Evolutionary conservation across 2,888 invertebrate species (phyloP).

Genomic region (Drosophila stalkeri): DNA sequence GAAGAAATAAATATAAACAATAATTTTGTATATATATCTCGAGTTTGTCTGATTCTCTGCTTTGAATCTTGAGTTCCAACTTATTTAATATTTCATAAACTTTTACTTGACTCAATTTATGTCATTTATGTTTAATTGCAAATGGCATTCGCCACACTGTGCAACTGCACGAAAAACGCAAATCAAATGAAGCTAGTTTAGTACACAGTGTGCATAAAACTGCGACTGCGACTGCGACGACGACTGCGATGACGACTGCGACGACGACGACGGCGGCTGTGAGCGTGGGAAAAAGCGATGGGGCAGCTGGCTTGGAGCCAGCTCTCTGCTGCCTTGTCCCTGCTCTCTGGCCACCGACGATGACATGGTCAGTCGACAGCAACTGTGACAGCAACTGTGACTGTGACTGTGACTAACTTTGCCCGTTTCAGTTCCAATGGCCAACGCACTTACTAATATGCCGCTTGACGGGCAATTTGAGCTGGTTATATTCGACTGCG

Average conservation of each 20-base stretch:
- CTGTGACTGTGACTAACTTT: constrained; percentile 13
- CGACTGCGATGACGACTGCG: constrained; percentile 6
- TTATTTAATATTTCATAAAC: background rate
- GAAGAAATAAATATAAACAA: too few species aligned
- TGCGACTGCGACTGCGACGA: constrained; percentile 31
- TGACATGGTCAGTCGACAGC: constrained; percentile 20
- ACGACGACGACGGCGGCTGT: constrained; percentile 23
- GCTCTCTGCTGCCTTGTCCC: constrained; percentile 22
- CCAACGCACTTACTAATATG: constrained; percentile 66
- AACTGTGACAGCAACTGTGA: constrained; percentile 6
- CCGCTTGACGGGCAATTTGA: constrained; percentile 13
- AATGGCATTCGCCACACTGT: constrained; percentile 49
- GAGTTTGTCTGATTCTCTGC: background rate
- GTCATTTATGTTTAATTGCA: background rate
- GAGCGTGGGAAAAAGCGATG: constrained; percentile 71
- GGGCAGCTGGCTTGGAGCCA: constrained; percentile 36
- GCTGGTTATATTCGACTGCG: background rate
- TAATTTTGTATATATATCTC: too few species aligned
- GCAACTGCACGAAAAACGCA: constrained; percentile 45
- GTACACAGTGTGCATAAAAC: constrained; percentile 62
- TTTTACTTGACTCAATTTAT: background rate
- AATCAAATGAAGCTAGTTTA: constrained; percentile 63
- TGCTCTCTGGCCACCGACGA: constrained; percentile 45
- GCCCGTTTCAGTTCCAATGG: constrained; percentile 41
- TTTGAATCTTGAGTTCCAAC: background rate